phyloP scores from a whole-genome alignment of 2,113 vertebrate species.

The Copsychus sechellarum region DNA sequence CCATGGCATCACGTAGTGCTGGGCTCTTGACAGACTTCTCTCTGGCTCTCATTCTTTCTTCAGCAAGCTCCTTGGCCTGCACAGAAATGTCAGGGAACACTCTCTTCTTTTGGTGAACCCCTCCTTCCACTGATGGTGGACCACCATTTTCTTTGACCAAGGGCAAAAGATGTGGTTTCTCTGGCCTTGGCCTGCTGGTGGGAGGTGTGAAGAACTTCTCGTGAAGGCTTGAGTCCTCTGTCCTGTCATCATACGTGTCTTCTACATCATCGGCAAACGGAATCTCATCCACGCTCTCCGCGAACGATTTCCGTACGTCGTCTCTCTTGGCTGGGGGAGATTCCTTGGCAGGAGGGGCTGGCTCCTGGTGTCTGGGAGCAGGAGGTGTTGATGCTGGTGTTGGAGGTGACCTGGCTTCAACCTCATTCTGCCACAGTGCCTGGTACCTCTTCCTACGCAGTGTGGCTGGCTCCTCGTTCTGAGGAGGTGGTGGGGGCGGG shows the following conservation, averaged over 20 bases:
- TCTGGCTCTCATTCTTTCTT: constrained; percentile 90
- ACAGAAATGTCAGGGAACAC: constrained; percentile 79
- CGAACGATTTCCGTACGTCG: constrained; percentile 87
- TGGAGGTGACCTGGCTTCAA: constrained; percentile 40
- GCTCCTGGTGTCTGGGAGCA: not conserved
- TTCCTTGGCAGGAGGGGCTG: constrained; percentile 52
- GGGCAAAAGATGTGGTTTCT: constrained; percentile 70
- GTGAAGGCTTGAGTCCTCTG: constrained; percentile 80
- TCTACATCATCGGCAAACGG: constrained; percentile 96
- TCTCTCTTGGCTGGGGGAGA: constrained; percentile 68
- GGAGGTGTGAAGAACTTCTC: constrained; percentile 87
- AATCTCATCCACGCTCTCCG: constrained; percentile 95
- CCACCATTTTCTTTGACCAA: constrained; percentile 85
- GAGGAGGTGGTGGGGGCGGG: constrained; percentile 90
- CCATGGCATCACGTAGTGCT: constrained; percentile 91
- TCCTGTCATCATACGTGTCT: constrained; percentile 87
- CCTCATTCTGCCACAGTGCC: constrained; percentile 76
- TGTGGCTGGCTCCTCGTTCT: constrained; percentile 88
- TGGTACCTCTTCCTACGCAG: constrained; percentile 77
- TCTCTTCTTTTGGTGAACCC: constrained; percentile 58
- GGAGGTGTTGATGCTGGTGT: constrained; percentile 34
- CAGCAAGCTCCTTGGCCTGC: constrained; percentile 92
- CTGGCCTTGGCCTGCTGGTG: constrained; percentile 75
- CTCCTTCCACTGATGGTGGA: constrained; percentile 69
- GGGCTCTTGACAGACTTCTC: constrained; percentile 96